phyloP scores from a whole-genome alignment of 2,797 vertebrate species.

The Eospalax fontanierii region DNA sequence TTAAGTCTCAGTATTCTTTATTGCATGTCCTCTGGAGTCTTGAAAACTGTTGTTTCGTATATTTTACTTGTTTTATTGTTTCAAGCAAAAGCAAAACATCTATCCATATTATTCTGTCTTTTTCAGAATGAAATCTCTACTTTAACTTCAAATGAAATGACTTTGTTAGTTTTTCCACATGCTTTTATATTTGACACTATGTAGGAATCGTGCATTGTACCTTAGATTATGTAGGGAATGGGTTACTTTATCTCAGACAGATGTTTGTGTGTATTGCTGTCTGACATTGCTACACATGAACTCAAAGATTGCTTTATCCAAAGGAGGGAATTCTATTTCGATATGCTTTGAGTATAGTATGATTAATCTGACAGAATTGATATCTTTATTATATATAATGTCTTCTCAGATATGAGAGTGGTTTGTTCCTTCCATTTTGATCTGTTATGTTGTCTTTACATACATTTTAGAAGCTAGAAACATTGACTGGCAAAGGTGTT shows the following conservation, averaged over 20 bases:
- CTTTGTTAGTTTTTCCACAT: no score
- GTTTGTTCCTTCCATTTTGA: neutral
- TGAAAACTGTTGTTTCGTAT: no score
- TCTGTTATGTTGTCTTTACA: neutral
- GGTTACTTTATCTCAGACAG: conserved; percentile 2
- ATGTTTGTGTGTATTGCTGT: neutral
- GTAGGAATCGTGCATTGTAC: no score
- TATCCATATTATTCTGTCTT: no score
- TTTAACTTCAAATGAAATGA: no score
- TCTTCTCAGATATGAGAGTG: neutral
- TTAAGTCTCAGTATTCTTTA: no score
- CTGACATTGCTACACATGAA: neutral
- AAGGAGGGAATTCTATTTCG: neutral
- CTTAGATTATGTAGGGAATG: neutral
- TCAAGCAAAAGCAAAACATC: no score
- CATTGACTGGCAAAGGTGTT: neutral
- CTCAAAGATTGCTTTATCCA: neutral
- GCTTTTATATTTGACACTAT: no score
- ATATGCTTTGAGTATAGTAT: neutral
- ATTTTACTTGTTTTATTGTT: no score
- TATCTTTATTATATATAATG: neutral
- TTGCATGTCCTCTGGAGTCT: no score
- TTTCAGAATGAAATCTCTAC: no score
- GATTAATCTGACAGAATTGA: neutral
- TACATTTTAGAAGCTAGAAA: neutral